Base-by-base conservation (phyloP, 2,888 invertebrate genomes). In the Diadegma fenestrale region DNA sequence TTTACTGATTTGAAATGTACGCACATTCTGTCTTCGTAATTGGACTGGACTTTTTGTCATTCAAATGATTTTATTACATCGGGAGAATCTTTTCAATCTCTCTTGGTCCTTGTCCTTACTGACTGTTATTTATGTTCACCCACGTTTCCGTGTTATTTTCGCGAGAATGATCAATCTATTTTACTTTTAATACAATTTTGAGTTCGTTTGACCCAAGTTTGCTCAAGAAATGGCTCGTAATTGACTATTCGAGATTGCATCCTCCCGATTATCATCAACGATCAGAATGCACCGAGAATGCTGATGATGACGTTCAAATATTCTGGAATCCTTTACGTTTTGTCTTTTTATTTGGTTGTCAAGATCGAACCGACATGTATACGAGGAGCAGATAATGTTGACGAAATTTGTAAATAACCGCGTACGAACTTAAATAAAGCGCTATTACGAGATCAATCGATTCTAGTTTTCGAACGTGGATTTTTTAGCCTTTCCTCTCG, bases 361-460 rank as follows among this genome's bases (percentile, higher is more conserved):
- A 68, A 22, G 14, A 43, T 17, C 33, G 30, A 30, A 30, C 30
- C 30, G 7, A 41, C 26, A 22, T 26, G 19, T 41, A 30, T 30
- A n/a, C 30, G 43, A 43, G 17, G n/a, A 37, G 5, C 37, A 19
- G 45, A 58, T 6, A 45, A 19, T 61, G 61, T 75, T 30, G 19
- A 14, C 19, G 14, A 63, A 58, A 66, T 66, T 58, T 84, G 81
- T 78, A 85, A 81, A 85, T 81, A 81, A 81, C 22, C 51, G 61
- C 51, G 61, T 43, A 43, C 19, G 2, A 37, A 37, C 45, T 71
- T 41, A 76, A 80, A 54, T 61, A 82, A 78, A 76, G 26, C 22
- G 51, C 72, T 54, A 37, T 72, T 72, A 41, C 8, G 7, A 26
- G 26, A 58, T 54, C 17, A 19, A 54, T 51, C 12, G 8, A 33